phyloP scores from a whole-genome alignment of 2,797 vertebrate species.

The Scolopax rusticola region DNA sequence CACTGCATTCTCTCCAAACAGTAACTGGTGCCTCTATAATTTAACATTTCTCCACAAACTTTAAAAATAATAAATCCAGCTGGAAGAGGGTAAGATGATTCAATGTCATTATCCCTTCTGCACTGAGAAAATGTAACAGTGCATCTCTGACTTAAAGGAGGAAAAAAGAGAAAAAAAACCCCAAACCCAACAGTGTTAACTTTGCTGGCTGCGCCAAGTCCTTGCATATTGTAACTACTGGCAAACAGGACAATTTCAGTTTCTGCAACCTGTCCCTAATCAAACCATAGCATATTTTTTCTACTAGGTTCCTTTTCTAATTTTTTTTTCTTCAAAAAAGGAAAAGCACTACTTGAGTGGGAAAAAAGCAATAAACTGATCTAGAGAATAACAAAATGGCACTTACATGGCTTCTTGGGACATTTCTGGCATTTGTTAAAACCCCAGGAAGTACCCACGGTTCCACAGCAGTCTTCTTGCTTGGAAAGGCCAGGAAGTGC shows the following conservation, averaged over 20 bases:
- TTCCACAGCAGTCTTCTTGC: conserved; percentile 96
- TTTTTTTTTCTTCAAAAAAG: background rate
- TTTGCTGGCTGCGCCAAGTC: background rate
- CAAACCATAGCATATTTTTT: background rate
- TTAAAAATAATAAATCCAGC: background rate
- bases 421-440: conserved; percentile 98
- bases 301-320: background rate
- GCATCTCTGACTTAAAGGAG: background rate
- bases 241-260: background rate
- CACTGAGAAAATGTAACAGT: background rate
- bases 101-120: background rate
- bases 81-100: conserved; percentile 39
- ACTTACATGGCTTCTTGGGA: conserved; percentile 92
- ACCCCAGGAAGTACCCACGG: conserved; percentile 96
- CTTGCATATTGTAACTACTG: conserved; percentile 19
- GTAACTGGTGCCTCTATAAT: conserved; percentile 20
- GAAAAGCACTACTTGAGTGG: background rate
- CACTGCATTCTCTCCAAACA: conserved; percentile 26
- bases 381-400: conserved; percentile 30
- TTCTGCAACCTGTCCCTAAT: background rate
- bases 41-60: conserved; percentile 17
- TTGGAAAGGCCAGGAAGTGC: conserved; percentile 95
- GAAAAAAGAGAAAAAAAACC: background rate
- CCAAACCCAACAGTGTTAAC: background rate
- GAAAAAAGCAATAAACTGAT: background rate